Base-by-base conservation (phyloP, 2,113 vertebrate genomes). In the Cygnus atratus region DNA sequence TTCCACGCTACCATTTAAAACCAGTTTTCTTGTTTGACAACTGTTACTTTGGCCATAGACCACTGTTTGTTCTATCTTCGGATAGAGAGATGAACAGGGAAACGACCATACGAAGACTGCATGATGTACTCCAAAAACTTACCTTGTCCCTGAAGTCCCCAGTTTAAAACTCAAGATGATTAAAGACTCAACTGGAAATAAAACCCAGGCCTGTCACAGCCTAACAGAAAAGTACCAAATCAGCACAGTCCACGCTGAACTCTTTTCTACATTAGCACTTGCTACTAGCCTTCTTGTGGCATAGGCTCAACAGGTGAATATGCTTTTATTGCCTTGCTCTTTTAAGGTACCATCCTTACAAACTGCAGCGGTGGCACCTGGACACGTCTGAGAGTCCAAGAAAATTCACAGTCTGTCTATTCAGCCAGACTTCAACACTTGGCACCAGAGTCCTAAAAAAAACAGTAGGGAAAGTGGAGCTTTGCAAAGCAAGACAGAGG, bases 351-450 rank as follows among this genome's bases (percentile, higher is more conserved):
- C 35, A 28, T 1, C 35, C 46, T 31, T 10, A 5, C 62, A 41
- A 63, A 37, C n/a, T 4, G 21, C 20, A 63, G 6, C 28, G 10
- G 25, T 6, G 57, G 48, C 66, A 35, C 35, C 28, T 13, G 52
- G 54, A 33, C 7, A 12, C 0, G 1, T 6, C 65, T 4, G 1
- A 57, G 26, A 19, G 41, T 11, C 25, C 39, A 4, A 26, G 43
- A 16, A 19, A 31, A 24, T 10, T 41, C 35, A 8, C 9, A 29
- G 43, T 4, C 43, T 7, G 43, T 29, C 72, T 35, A 11, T 50
- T 5, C 3, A 52, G 41, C 26, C 50, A 18, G 62, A 8, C n/a
- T 14, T 35, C 1, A 6, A 16, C 1, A 8, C 12, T 80, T 65
- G 48, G 58, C 37, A 44, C 43, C 55, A 1, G 11, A 25, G 41